Conservation (phyloP, 1,140 invertebrate genomes). For the Matsumurasca onukii region DNA sequence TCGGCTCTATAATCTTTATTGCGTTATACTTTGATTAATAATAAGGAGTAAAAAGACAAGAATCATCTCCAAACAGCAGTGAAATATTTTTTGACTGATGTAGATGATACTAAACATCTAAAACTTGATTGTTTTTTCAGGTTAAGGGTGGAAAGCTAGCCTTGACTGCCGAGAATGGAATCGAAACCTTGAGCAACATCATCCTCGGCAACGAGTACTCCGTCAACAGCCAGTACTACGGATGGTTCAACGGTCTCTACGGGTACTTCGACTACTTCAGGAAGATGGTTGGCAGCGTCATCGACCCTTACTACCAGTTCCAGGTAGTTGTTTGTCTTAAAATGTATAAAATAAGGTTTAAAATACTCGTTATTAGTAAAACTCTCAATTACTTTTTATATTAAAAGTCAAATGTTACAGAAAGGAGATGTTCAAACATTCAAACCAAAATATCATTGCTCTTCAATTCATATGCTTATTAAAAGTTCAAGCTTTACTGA, state of each 20-base stretch:
- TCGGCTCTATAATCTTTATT: no score
- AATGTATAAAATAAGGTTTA: not conserved
- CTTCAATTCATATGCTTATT: not conserved
- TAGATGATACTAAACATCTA: not conserved
- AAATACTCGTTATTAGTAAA: no score
- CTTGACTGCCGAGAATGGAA: constrained; percentile 46
- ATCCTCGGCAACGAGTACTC: constrained; percentile 36
- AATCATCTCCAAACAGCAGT: no score
- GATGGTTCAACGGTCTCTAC: constrained; percentile 55
- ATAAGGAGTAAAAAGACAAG: no score
- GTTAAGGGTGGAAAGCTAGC: constrained; percentile 44
- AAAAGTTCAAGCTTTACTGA: not conserved
- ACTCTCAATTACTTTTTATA: no score
- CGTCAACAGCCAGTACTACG: constrained; percentile 48
- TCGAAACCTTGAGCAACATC: constrained; percentile 53
- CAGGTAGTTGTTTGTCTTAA: constrained; percentile 10
- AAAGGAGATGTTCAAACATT: not conserved
- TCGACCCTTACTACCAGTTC: constrained; percentile 51
- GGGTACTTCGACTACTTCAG: constrained; percentile 51
- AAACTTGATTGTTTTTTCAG: constrained; percentile 10
- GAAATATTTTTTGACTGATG: no score
- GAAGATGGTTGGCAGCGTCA: constrained; percentile 50
- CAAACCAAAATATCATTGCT: not conserved
- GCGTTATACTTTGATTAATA: no score
- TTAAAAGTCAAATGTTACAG: not conserved